Evolutionary conservation across 1,140 invertebrate species (phyloP).

Genomic region (Arion vulgaris): DNA sequence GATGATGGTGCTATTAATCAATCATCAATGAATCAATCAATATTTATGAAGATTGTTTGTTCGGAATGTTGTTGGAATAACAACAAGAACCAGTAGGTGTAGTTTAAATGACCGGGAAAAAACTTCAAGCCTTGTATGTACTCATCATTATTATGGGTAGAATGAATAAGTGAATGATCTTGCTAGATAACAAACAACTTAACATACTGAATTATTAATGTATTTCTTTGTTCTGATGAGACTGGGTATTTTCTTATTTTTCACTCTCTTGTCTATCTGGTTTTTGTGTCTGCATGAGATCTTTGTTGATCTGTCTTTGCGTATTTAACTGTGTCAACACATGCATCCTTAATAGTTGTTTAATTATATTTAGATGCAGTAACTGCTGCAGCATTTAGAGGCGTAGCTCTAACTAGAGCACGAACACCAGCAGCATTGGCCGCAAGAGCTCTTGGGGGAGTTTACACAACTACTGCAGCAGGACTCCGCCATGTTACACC

Average conservation of each 20-base stretch:
- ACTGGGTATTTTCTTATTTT: no score
- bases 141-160: background rate
- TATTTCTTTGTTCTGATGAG: background rate
- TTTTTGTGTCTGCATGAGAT: background rate
- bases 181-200: no score
- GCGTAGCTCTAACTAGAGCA: conserved; percentile 81
- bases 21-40: no score
- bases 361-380: conserved; percentile 38
- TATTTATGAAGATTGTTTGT: no score
- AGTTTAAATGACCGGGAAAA: background rate
- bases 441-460: conserved; percentile 74
- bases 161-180: conserved; percentile 5
- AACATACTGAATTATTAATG: background rate
- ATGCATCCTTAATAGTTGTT: background rate
- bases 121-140: background rate
- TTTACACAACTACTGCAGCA: conserved; percentile 76
- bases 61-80: conserved; percentile 22
- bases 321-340: background rate
- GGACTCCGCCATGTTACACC: conserved; percentile 82
- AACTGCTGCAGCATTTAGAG: conserved; percentile 79
- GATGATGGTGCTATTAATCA: no score
- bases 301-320: background rate
- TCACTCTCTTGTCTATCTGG: background rate
- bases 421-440: conserved; percentile 80
- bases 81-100: conserved; percentile 19